A percentile compares a stretch with the other conserved stretches of the same genome.
Evolutionary conservation across 2,888 invertebrate species (phyloP).

Genomic region (Phortica okadai): DNA sequence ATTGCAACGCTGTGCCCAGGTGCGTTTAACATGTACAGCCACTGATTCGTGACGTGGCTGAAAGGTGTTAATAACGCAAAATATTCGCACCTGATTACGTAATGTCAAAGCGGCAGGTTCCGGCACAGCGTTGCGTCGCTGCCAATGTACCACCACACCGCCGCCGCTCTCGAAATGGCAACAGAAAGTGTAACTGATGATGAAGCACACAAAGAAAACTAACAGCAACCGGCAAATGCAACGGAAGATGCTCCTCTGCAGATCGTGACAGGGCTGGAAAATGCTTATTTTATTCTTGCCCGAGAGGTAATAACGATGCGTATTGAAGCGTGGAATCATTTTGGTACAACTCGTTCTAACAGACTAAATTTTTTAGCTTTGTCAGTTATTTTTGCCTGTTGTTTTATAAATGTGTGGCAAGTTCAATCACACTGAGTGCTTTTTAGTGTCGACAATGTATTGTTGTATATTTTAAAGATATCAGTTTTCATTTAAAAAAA

Average conservation of each 20-base stretch:
- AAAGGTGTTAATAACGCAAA: slow-evolving; percentile 97
- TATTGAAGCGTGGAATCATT: slow-evolving; percentile 51
- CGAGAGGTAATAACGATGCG: slow-evolving; percentile 48
- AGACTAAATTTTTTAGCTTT: neutral
- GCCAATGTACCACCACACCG: neutral
- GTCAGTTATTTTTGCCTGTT: neutral
- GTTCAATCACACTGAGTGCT: slow-evolving; percentile 68
- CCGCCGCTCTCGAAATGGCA: slow-evolving; percentile 5
- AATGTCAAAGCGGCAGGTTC: neutral
- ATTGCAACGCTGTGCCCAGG: slow-evolving; percentile 94
- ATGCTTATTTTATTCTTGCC: slow-evolving; percentile 58
- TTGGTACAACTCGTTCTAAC: slow-evolving; percentile 38
- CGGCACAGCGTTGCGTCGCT: neutral
- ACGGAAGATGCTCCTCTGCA: slow-evolving; percentile 19
- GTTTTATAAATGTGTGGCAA: neutral
- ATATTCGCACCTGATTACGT: slow-evolving; percentile 81
- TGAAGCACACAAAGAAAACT: slow-evolving; percentile 40
- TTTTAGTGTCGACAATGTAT: slow-evolving; percentile 54
- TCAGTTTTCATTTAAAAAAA: slow-evolving; percentile 67
- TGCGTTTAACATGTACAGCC: slow-evolving; percentile 92
- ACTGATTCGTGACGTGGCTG: slow-evolving; percentile 36
- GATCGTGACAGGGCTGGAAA: slow-evolving; percentile 49
- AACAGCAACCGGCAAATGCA: slow-evolving; percentile 39
- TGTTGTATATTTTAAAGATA: slow-evolving; percentile 62
- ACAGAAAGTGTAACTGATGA: slow-evolving; percentile 33